Evolutionary conservation across 2,888 invertebrate species (phyloP).

Genomic region (Agrochola lota): DNA sequence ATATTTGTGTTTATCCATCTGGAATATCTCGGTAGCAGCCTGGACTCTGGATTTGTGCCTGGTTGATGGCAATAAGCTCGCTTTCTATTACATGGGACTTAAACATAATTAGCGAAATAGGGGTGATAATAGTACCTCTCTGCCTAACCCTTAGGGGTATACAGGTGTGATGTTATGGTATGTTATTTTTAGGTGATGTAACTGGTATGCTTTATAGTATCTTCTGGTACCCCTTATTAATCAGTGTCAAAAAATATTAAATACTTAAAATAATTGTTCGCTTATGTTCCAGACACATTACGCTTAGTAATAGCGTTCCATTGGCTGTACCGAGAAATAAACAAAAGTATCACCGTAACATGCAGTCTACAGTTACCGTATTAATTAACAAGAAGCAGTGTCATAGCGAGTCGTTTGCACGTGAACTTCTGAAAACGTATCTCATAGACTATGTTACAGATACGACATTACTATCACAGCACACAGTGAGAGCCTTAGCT

Average conservation of each 20-base stretch:
- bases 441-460: conserved; percentile 1
- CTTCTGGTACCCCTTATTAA: not conserved
- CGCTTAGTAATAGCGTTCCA: not conserved
- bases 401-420: conserved; percentile 18
- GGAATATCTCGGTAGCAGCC: not conserved
- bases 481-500: not conserved
- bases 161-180: no score
- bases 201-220: no score
- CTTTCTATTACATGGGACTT: no score
- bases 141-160: no score
- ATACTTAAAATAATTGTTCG: not conserved
- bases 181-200: no score
- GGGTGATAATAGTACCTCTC: no score
- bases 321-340: not conserved
- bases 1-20: not conserved
- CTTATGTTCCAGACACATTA: not conserved
- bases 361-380: not conserved
- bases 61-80: not conserved
- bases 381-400: conserved; percentile 27
- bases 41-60: not conserved
- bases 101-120: no score
- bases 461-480: not conserved
- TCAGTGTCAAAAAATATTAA: not conserved
- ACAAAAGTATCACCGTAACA: not conserved
- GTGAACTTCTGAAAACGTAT: conserved; percentile 1